Evolutionary conservation across 2,797 vertebrate species (phyloP).

Genomic region (Chelon labrosus): DNA sequence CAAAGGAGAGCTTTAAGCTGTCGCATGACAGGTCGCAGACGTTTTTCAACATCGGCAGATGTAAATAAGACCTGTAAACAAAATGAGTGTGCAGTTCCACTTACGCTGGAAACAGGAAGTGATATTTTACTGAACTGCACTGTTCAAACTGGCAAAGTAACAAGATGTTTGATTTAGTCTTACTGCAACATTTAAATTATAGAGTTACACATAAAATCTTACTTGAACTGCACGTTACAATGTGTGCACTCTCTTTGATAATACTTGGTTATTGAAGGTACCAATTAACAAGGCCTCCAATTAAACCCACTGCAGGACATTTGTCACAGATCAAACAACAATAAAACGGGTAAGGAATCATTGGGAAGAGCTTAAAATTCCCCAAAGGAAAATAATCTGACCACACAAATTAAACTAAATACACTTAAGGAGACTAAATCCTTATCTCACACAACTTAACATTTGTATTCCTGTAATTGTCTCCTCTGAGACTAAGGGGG

Average conservation of each 20-base stretch:
- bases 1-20: too few relatives aligned
- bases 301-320: slow-evolving; percentile 10
- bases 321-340: slow-evolving; percentile 39
- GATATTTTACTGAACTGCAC: not conserved
- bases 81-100: not conserved
- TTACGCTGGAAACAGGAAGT: not conserved
- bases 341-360: slow-evolving; percentile 25
- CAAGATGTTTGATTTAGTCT: not conserved
- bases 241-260: slow-evolving; percentile 13
- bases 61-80: not conserved
- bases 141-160: not conserved
- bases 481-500: slow-evolving; percentile 26
- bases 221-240: not conserved
- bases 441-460: slow-evolving; percentile 59
- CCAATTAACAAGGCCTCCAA: slow-evolving; percentile 11
- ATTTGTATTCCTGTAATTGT: slow-evolving; percentile 62
- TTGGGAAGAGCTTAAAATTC: slow-evolving; percentile 43
- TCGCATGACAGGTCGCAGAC: too few relatives aligned
- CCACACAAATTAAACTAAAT: slow-evolving; percentile 39
- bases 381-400: slow-evolving; percentile 50
- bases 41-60: too few relatives aligned
- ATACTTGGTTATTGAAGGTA: slow-evolving; percentile 12
- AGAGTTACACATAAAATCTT: not conserved
- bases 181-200: not conserved
- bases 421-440: slow-evolving; percentile 30